Evolutionary conservation across 2,888 invertebrate species (phyloP).

Genomic region (Eilema sororculum): DNA sequence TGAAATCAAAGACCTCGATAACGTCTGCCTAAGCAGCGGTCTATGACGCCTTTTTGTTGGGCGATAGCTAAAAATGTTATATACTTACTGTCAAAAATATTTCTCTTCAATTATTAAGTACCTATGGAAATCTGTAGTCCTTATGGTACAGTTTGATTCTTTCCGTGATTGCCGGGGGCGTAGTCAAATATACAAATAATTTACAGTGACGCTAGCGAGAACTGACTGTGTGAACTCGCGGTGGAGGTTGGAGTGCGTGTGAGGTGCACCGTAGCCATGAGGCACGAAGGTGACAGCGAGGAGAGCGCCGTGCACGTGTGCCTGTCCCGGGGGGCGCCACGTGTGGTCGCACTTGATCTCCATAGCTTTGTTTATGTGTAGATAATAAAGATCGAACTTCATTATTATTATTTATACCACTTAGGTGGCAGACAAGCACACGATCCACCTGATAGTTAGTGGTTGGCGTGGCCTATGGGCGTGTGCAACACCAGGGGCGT

Average conservation of each 20-base stretch:
- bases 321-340: slow-evolving; percentile 33
- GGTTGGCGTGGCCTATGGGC: too few relatives aligned
- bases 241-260: slow-evolving; percentile 11
- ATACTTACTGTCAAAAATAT: too few relatives aligned
- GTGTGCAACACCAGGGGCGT: too few relatives aligned
- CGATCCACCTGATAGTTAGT: too few relatives aligned
- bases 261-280: slow-evolving; percentile 2
- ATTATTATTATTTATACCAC: neutral
- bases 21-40: too few relatives aligned
- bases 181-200: neutral
- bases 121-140: neutral
- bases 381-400: neutral
- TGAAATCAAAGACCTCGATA: too few relatives aligned
- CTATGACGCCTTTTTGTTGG: too few relatives aligned
- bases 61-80: too few relatives aligned
- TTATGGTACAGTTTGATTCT: neutral
- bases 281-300: slow-evolving; percentile 10
- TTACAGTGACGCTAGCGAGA: neutral
- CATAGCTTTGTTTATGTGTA: slow-evolving; percentile 1
- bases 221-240: neutral
- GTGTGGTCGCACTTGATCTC: slow-evolving; percentile 37
- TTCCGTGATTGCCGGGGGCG: neutral
- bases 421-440: too few relatives aligned
- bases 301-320: slow-evolving; percentile 18
- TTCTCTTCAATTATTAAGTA: too few relatives aligned